Evolutionary conservation across 2,888 invertebrate genomes (phyloP), one percentile per base, ranked within the genome.

Genomic region (Ligdia adustata): DNA sequence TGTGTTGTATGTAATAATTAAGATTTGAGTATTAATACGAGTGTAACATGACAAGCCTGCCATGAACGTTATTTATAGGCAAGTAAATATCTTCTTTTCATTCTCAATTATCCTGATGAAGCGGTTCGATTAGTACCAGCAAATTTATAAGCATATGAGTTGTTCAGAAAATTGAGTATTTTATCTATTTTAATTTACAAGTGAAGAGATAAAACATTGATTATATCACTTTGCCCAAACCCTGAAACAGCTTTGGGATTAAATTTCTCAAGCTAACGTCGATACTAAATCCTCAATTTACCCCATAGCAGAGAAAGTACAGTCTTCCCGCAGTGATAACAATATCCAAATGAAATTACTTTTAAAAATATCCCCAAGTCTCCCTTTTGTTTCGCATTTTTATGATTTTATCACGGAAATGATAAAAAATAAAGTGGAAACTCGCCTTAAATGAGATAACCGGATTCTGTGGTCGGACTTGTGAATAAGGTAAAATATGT

Each of bases 261-360:
- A 79, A 81, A 82, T 85, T 82, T 79, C 78, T 79, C 76, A 69
- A 77, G 78, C 77, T 82, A 82, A 78, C 73, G 74, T 74, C 79
- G 72, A 54, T 54, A 51, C 52, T 58, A 79, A 81, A 86, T 84
- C 84, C 82, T 5, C 18, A 82, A 84, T 86, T 85, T 84, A 76
- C 75, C 75, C 66, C 67, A 42, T n/a, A 32, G 51, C 40, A 28
- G 57, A 69, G 73, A 65, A 71, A 70, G 64, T 61, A 57, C 62
- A 65, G 65, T 64, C 66, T 67, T 68, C 63, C 67, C 62, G 62
- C 58, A 50, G 66, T 69, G 75, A 81, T 77, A 76, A 74, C 73
- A 74, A 71, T 76, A 78, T 62, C 68, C 62, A 64, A 56, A 75
- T 68, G 67, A 72, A 74, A 78, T 69, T 69, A 75, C 75, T 72